Base-by-base conservation (phyloP, 2,797 vertebrate species). In the Allobates femoralis region DNA sequence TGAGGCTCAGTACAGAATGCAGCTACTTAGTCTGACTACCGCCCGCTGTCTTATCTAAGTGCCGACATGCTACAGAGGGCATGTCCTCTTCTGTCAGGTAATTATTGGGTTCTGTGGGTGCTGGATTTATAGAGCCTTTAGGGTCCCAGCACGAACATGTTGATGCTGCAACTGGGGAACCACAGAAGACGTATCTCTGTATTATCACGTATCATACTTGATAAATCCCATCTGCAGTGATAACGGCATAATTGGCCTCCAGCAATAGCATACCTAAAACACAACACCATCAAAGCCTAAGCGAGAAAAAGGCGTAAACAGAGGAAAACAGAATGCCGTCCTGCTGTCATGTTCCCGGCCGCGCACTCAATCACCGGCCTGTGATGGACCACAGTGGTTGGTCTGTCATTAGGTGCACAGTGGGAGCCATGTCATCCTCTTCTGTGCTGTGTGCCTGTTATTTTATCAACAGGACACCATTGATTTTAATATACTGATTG, bases 311-410 rank as follows among this genome's bases (percentile, higher is more conserved):
- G 66, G 26, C 32, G 21, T 60, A 14, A 16, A 60, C 51, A 41
- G 14, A 73, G 23, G 67, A 12, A 83, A 37, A 74, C n/a, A 28
- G 53, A 56, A 74, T 58, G 67, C 80, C 16, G 23, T 56, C 50
- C 16, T 19, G 81, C 51, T 83, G 16, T 23, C 66, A 53, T 37
- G 64, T 56, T 34, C 32, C 67, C 56, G n/a, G 6, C 81, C 3
- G 67, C 3, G 67, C 10, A 18, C 32, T 7, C 73, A 74, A 83
- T 83, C 67, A 83, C 60, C 21, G 81, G 23, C 34, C 67, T 58
- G 14, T 26, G 32, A 55, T 60, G 28, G 19, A 60, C n/a, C 34
- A 5, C 80, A 34, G 62, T 28, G 26, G 66, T 58, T 8, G 66
- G 66, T 71, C 32, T 56, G n/a, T 58, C 32, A 60, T 73, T 83